Conservation (phyloP, 2,888 invertebrate genomes). For the Amblyjoppa fuscipennis region DNA sequence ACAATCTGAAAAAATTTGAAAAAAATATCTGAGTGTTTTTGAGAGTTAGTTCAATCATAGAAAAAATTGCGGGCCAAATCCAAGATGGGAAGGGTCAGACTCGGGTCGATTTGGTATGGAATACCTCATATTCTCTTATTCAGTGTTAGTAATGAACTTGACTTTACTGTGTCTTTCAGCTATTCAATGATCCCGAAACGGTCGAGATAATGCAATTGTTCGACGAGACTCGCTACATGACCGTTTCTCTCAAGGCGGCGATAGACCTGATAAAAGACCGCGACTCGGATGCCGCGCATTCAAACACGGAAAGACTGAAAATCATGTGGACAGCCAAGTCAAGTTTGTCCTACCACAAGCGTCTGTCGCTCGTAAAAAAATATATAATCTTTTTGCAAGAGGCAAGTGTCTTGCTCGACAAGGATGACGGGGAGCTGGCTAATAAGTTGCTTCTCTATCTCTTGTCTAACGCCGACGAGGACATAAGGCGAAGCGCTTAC, state of each 20-base stretch:
- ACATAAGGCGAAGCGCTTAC: slow-evolving; percentile 87
- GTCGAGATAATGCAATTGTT: slow-evolving; percentile 83
- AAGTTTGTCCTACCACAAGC: slow-evolving; percentile 88
- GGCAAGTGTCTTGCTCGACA: slow-evolving; percentile 74
- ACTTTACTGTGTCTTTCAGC: slow-evolving; percentile 76
- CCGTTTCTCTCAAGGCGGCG: slow-evolving; percentile 85
- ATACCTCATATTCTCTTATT: too few relatives aligned
- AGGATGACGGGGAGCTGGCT: slow-evolving; percentile 74
- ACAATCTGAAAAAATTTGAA: too few relatives aligned
- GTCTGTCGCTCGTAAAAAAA: slow-evolving; percentile 86
- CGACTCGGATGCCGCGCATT: slow-evolving; percentile 19
- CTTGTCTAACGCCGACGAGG: slow-evolving; percentile 87
- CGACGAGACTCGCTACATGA: slow-evolving; percentile 84
- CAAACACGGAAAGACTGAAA: slow-evolving; percentile 82
- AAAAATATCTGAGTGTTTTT: too few relatives aligned
- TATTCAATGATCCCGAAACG: slow-evolving; percentile 83
- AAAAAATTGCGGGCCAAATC: too few relatives aligned
- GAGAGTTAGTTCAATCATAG: too few relatives aligned
- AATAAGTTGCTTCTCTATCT: slow-evolving; percentile 86
- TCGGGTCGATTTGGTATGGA: too few relatives aligned
- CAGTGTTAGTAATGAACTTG: background rate
- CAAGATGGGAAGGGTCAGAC: too few relatives aligned
- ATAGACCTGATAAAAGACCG: slow-evolving; percentile 75
- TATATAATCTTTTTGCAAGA: slow-evolving; percentile 85
- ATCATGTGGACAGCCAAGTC: slow-evolving; percentile 87